Evolutionary conservation across 2,113 vertebrate species (phyloP).

Genomic region (Oryzias celebensis): DNA sequence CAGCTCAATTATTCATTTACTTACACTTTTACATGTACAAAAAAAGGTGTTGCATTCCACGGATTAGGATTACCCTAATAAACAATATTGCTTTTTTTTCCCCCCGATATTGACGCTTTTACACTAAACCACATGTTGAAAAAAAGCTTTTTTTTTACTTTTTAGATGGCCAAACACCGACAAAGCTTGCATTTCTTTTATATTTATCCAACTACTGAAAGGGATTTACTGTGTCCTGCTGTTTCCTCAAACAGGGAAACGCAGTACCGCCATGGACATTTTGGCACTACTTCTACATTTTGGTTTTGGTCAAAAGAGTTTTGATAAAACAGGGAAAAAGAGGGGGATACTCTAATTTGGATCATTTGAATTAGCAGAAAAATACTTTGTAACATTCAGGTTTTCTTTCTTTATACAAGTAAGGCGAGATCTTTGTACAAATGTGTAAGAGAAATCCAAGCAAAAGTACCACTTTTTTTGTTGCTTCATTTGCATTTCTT

Average conservation of each 20-base stretch:
- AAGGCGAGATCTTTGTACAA: constrained; percentile 53
- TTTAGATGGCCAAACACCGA: constrained; percentile 19
- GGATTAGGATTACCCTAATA: constrained; percentile 38
- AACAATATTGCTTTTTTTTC: constrained; percentile 43
- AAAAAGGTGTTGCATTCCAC: constrained; percentile 57
- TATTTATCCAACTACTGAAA: not conserved
- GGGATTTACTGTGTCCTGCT: not conserved
- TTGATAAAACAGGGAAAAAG: constrained; percentile 8
- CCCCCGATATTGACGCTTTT: constrained; percentile 15
- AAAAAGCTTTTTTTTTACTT: not conserved
- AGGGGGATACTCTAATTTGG: constrained; percentile 49
- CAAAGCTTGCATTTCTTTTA: constrained; percentile 16
- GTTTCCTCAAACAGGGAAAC: constrained; percentile 40
- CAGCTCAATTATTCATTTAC: constrained; percentile 64
- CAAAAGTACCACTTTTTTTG: constrained; percentile 51
- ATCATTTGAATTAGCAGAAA: constrained; percentile 43
- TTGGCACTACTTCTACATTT: constrained; percentile 65
- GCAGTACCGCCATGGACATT: constrained; percentile 34
- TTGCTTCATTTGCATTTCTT: constrained; percentile 27
- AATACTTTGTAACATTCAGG: constrained; percentile 53
- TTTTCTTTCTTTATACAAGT: constrained; percentile 30
- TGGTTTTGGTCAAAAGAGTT: constrained; percentile 63
- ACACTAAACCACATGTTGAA: constrained; percentile 16
- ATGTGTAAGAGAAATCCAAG: constrained; percentile 31
- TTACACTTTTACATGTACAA: constrained; percentile 65